Percentiles rank a stretch among this genome's conserved stretches.
These are phyloP conservation scores for Pelodytes ibericus DNA, from an alignment of 2,797 vertebrate genomes.

Conservation along the genomic window DNA sequence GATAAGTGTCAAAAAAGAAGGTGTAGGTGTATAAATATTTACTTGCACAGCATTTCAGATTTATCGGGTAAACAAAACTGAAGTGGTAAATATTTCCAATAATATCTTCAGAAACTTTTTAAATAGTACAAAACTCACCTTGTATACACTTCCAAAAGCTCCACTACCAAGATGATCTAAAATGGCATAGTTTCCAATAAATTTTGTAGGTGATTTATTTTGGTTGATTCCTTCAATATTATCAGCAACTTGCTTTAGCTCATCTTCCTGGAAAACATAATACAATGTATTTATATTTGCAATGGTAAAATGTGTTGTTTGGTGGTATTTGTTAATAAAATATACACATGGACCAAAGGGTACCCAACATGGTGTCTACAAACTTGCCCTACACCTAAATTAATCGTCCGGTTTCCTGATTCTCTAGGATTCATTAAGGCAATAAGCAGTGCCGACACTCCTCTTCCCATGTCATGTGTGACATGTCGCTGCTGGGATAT, in stretches of 20 bases:
- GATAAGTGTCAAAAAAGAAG: neutral
- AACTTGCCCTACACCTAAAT: too few species aligned
- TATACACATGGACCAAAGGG: too few species aligned
- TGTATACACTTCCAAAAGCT: conserved; percentile 89
- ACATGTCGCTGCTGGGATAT: too few species aligned
- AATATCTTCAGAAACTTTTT: neutral
- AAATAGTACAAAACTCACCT: conserved; percentile 69
- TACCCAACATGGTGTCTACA: too few species aligned
- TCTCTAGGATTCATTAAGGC: too few species aligned
- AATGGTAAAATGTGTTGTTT: too few species aligned
- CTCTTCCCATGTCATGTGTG: too few species aligned
- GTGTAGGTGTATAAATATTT: neutral
- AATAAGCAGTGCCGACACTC: too few species aligned
- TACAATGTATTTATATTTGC: neutral
- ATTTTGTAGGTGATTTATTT: conserved; percentile 81
- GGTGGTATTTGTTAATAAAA: too few species aligned
- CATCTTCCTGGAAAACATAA: conserved; percentile 74
- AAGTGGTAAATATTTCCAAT: too few species aligned
- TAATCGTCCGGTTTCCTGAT: too few species aligned
- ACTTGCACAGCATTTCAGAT: neutral
- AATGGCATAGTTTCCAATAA: conserved; percentile 82
- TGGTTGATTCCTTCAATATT: conserved; percentile 83
- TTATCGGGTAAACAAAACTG: too few species aligned
- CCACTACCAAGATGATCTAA: conserved; percentile 89
- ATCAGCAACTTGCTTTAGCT: conserved; percentile 80